Evolutionary conservation across 1,140 invertebrate genomes (phyloP).

Genomic region (Sinella curviseta): DNA sequence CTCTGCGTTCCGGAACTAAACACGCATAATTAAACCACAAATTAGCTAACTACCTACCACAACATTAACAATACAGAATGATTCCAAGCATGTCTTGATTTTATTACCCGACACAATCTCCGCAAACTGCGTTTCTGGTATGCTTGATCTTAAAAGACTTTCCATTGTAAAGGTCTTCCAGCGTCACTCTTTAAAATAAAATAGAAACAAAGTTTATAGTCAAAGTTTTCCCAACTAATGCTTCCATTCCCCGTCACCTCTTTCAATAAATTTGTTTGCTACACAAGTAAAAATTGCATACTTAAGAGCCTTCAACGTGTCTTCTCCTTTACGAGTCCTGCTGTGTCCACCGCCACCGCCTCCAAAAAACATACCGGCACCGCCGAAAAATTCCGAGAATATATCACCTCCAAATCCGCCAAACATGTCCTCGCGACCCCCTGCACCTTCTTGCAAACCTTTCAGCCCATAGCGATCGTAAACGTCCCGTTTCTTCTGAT

Average conservation of each 20-base stretch:
- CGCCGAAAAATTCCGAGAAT: constrained; percentile 65
- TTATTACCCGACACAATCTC: constrained; percentile 73
- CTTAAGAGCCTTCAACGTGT: constrained; percentile 66
- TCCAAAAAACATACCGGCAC: constrained; percentile 60
- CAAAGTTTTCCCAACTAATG: background rate
- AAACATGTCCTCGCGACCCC: constrained; percentile 57
- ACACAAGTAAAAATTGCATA: constrained; percentile 51
- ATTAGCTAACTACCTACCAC: background rate
- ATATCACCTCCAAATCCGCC: constrained; percentile 59
- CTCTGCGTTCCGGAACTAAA: constrained; percentile 56
- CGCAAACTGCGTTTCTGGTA: constrained; percentile 83
- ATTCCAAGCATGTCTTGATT: background rate
- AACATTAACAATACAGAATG: background rate
- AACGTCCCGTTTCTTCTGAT: constrained; percentile 61
- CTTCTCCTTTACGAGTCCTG: constrained; percentile 53
- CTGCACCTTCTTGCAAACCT: constrained; percentile 72
- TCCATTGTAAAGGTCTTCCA: constrained; percentile 91
- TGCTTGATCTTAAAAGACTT: constrained; percentile 79
- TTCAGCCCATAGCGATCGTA: constrained; percentile 79
- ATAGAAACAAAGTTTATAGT: background rate
- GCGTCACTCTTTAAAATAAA: constrained; percentile 64
- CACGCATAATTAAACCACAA: background rate
- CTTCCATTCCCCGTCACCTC: background rate
- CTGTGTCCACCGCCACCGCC: constrained; percentile 57
- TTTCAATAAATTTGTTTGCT: background rate